Base-by-base conservation (phyloP, 2,113 vertebrate species). In the Halcyon senegalensis region DNA sequence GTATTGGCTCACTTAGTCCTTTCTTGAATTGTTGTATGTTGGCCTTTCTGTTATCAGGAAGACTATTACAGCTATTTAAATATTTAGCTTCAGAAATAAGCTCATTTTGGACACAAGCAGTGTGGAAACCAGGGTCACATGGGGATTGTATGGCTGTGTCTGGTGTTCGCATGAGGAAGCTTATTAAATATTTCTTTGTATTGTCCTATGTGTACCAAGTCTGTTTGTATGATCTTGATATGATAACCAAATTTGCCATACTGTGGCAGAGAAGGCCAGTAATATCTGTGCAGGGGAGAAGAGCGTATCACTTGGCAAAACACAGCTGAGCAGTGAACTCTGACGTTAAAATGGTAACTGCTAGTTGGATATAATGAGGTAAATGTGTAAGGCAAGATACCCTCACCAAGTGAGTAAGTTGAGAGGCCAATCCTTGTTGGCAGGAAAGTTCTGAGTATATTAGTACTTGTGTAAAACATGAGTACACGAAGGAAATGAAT, bases 351-450 rank as follows among this genome's bases (percentile, higher is more conserved):
- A 66, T 79, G 33, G 67, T 74, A 91, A 30, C 78, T 82, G 31
- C 43, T 95, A 89, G 80, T 75, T 94, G 63, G 44, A 46, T 66
- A 28, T 92, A 69, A 84, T 51, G 62, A 95, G 77, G 35, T 66
- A 80, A 89, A 70, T 77, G 82, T 84, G 50, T 91, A 70, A 62
- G 64, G 94, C 55, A 75, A 90, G 28, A 79, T 82, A 62, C 53
- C 33, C 37, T 92, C 44, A 94, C 82, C 90, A 95, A 96, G 95
- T 67, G 27, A 87, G 69, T 87, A 75, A 94, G 84, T 75, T 77
- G 5, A 72, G 84, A 84, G 87, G 74, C 87, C 83, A 31, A 69
- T 89, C 74, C 67, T 91, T 93, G 31, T 96, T 95, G 89, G 74
- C 90, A 93, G 43, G 75, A 72, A 95, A 94, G 76, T 93, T 92